Conservation (phyloP, 2,888 invertebrate species). For the Chloroclysta siterata region DNA sequence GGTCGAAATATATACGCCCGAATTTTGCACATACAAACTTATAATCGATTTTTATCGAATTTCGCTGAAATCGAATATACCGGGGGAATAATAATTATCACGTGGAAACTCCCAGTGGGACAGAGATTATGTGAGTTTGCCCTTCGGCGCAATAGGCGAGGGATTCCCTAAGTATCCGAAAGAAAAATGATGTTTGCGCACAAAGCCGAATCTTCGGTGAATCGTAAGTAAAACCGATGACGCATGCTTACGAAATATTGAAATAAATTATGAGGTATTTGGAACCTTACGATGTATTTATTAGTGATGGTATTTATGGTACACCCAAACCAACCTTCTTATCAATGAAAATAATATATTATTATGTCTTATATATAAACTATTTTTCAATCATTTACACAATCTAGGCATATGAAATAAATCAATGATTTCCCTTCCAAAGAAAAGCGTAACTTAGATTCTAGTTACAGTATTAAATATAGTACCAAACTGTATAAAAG, state of each 20-base stretch:
- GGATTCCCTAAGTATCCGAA: constrained; percentile 45
- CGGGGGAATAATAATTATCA: constrained; percentile 58
- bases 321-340: too few species aligned
- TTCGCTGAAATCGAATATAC: constrained; percentile 30
- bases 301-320: too few species aligned
- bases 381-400: too few species aligned
- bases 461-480: too few species aligned
- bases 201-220: constrained; percentile 26
- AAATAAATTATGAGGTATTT: background rate
- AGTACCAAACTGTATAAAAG: too few species aligned
- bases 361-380: too few species aligned
- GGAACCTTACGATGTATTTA: background rate
- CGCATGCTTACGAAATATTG: background rate
- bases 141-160: constrained; percentile 46
- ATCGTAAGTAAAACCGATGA: constrained; percentile 7
- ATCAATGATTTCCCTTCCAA: too few species aligned
- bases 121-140: constrained; percentile 58
- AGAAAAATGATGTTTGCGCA: constrained; percentile 16
- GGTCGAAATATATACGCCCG: too few species aligned
- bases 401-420: too few species aligned
- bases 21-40: too few species aligned
- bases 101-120: constrained; percentile 55
- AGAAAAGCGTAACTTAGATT: too few species aligned
- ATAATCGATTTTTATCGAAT: constrained; percentile 23
- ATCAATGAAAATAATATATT: too few species aligned